phyloP scores from a whole-genome alignment of 2,888 invertebrate species.

The Resseliella maxima region DNA sequence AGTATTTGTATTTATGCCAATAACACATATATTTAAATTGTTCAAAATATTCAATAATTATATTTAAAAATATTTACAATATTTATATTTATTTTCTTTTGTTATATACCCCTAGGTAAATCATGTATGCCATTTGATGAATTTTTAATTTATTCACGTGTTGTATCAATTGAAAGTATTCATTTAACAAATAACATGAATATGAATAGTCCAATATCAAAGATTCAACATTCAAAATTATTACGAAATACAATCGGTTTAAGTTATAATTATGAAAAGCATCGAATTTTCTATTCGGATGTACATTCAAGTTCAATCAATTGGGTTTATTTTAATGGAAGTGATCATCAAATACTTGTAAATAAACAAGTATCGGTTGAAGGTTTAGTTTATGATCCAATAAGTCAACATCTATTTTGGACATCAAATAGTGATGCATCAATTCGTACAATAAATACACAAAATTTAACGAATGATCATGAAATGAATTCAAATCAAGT shows the following conservation, averaged over 20 bases:
- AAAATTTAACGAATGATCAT: slow-evolving; percentile 60
- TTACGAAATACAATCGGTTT: slow-evolving; percentile 90
- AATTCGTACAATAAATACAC: slow-evolving; percentile 68
- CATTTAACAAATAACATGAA: slow-evolving; percentile 78
- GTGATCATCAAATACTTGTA: slow-evolving; percentile 76
- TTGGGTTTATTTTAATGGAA: slow-evolving; percentile 83
- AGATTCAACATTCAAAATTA: slow-evolving; percentile 76
- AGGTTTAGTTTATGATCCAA: slow-evolving; percentile 82
- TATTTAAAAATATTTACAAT: no score
- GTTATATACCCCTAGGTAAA: no score
- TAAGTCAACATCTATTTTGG: slow-evolving; percentile 82
- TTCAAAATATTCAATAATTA: no score
- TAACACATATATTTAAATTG: no score
- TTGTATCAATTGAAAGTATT: slow-evolving; percentile 83
- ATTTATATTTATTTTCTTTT: no score
- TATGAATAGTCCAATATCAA: slow-evolving; percentile 81
- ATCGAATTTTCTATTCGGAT: slow-evolving; percentile 86
- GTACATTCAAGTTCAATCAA: slow-evolving; percentile 88
- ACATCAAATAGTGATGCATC: slow-evolving; percentile 84
- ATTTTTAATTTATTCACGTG: slow-evolving; percentile 86
- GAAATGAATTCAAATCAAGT: slow-evolving; percentile 68
- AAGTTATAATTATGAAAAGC: slow-evolving; percentile 78
- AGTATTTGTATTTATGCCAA: no score
- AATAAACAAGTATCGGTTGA: slow-evolving; percentile 86
- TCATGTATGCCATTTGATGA: slow-evolving; percentile 80